phyloP scores from a whole-genome alignment of 2,797 vertebrate species.

The Poecile montanus region DNA sequence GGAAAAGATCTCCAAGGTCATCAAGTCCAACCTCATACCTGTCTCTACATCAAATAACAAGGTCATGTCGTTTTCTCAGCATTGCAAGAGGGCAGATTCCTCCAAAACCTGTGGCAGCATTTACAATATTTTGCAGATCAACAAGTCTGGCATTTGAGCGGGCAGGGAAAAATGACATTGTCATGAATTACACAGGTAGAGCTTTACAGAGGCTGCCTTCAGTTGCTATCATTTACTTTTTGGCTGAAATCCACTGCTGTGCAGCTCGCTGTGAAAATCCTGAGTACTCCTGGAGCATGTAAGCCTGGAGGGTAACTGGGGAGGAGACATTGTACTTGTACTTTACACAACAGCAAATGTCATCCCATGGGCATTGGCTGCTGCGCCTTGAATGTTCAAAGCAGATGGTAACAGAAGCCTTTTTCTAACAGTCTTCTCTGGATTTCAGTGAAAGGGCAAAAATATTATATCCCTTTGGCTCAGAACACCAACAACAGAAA shows the following conservation, averaged over 20 bases:
- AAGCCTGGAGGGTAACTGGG: not conserved
- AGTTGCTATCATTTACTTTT: not conserved
- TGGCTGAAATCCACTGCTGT: conserved; percentile 1
- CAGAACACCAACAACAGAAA: not conserved
- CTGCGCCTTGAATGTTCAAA: not conserved
- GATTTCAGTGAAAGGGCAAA: not conserved
- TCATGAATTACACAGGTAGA: not conserved
- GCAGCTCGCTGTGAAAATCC: not conserved
- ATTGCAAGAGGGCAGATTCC: not conserved
- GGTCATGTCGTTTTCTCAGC: not conserved
- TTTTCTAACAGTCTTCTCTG: not conserved
- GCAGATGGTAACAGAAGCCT: not conserved
- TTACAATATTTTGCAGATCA: not conserved
- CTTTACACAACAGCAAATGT: not conserved
- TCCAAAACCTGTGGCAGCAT: not conserved
- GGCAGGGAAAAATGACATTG: accelerated
- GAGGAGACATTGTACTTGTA: not conserved
- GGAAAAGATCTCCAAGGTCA: not conserved
- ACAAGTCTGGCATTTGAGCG: not conserved
- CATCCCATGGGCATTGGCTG: not conserved
- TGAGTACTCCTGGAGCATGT: not conserved
- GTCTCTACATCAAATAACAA: not conserved
- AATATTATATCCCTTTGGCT: not conserved
- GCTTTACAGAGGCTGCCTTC: not conserved
- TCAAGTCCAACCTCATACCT: not conserved